Base-by-base conservation (phyloP, 2,888 invertebrate species). In the Oegoconia quadripuncta region DNA sequence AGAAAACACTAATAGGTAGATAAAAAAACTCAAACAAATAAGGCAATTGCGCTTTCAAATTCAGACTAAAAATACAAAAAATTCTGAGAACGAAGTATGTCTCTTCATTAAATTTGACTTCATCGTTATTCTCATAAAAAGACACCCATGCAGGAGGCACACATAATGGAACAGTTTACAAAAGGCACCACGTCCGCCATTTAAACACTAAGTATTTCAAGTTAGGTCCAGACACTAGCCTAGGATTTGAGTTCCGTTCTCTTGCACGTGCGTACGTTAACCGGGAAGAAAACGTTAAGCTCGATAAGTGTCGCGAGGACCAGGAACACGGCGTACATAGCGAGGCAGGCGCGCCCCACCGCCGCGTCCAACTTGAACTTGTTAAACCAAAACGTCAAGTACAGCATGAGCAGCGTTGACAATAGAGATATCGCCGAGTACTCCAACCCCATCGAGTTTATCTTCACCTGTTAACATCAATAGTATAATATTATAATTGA, bases 261-360 rank as follows among this genome's bases (percentile, higher is more conserved):
- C 71, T 90, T 90, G 83, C 97, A 97, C 45, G 95, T 94, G 55
- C 95, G 96, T 57, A 94, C 89, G 84, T 96, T 97, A 59, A 97
- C 95, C 60, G 92, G 92, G 89, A 96, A 96, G 91, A 97, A 97
- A 50, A 96, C 95, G 80, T 97, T 97, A 64, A 97, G 90, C 88
- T 97, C 97, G 65, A 96, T 97, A 58, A 97, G 90, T 49, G 95
- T 95, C 37, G 97, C 96, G 52, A 97, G 89, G 37, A 95, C 91
- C 47, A 97, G 90, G 74, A 97, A 97, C 57, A 94, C 91, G 44
- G 93, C 92, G 82, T 97, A 97, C 92, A 96, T 95, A 49, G 93
- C 89, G 47, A 97, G 89, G 64, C 96, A 96, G 38, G 95, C 92
- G 39, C 93, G 90, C 43, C 97, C 97, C 41, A 97, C 95, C 64